Evolutionary conservation across 2,888 invertebrate species (phyloP).

Genomic region (Stenurella melanura): DNA sequence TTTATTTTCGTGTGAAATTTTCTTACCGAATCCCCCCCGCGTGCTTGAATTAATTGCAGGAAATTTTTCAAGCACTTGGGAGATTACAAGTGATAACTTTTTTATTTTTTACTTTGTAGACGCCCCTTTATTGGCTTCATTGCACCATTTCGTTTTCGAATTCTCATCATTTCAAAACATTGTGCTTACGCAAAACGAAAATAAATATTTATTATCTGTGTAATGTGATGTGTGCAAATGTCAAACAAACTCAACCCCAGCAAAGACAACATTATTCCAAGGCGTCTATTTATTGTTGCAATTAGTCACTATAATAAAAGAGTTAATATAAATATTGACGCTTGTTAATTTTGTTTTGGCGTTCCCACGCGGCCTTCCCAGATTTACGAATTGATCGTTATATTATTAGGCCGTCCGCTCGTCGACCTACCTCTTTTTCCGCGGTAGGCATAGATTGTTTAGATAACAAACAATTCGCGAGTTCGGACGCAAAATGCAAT

Average conservation of each 20-base stretch:
- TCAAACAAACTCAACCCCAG: not conserved
- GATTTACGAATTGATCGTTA: conserved; percentile 2
- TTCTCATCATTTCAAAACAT: not conserved
- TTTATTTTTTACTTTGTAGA: too few relatives aligned
- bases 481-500: too few relatives aligned
- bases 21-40: too few relatives aligned
- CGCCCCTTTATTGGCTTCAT: too few relatives aligned
- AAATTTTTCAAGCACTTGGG: too few relatives aligned
- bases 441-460: too few relatives aligned
- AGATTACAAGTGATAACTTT: too few relatives aligned
- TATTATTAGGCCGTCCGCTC: not conserved
- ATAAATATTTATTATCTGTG: conserved; percentile 8
- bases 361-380: conserved; percentile 17
- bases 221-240: conserved; percentile 4
- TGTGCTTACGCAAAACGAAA: not conserved
- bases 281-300: conserved; percentile 12
- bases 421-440: too few relatives aligned
- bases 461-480: too few relatives aligned
- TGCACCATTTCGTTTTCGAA: not conserved
- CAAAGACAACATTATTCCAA: conserved; percentile 14
- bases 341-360: not conserved
- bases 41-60: too few relatives aligned
- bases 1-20: too few relatives aligned
- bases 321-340: conserved; percentile 15
- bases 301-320: conserved; percentile 16